phyloP scores from a whole-genome alignment of 2,113 vertebrate genomes.

The Puntigrus tetrazona region DNA sequence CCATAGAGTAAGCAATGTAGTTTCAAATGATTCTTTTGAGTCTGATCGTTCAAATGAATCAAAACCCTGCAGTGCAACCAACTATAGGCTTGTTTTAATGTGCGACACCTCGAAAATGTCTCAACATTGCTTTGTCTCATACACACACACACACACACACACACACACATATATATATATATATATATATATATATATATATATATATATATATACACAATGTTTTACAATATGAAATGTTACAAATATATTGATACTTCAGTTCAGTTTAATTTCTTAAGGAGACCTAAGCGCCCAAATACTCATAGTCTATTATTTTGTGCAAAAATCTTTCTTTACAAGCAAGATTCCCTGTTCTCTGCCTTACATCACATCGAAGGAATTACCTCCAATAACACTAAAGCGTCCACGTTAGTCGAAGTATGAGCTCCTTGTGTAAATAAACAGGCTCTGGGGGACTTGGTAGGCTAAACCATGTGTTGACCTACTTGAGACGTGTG shows the following conservation, averaged over 20 bases:
- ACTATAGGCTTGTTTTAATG: no score
- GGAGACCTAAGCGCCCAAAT: not conserved
- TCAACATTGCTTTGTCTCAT: no score
- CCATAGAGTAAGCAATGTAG: no score
- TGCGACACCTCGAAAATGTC: no score
- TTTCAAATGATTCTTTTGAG: no score
- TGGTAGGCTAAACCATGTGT: conserved; percentile 14
- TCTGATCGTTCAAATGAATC: no score
- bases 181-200: no score
- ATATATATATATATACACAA: not conserved
- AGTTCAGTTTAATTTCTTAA: no score
- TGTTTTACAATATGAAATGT: not conserved
- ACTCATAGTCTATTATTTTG: not conserved
- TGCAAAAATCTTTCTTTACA: not conserved
- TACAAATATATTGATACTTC: no score
- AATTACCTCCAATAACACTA: conserved; percentile 67
- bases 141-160: no score
- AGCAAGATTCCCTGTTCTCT: conserved; percentile 38
- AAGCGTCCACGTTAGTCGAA: conserved; percentile 38
- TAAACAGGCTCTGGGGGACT: conserved; percentile 59
- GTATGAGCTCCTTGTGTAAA: conserved; percentile 61
- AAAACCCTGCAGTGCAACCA: no score
- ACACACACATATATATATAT: no score
- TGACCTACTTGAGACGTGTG: conserved; percentile 12
- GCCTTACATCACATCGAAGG: conserved; percentile 67